Evolutionary conservation across 2,797 vertebrate genomes (phyloP), one percentile per base, ranked within the genome.

Genomic region (Pseudochirops cupreus): DNA sequence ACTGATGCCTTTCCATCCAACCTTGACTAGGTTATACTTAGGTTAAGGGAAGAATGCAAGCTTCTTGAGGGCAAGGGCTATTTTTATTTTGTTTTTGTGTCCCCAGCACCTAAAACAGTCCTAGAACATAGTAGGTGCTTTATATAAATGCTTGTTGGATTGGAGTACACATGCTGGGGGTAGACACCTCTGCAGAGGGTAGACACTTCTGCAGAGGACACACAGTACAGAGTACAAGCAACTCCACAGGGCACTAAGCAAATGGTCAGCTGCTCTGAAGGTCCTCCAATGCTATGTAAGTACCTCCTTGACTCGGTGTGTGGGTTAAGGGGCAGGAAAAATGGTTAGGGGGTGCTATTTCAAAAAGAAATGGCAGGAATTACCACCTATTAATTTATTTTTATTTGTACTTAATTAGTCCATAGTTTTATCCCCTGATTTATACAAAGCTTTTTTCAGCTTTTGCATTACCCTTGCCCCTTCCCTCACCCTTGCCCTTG

Each of bases 401-500:
- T 98, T 98, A 98, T 98, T 98, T 98, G 98, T 97, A 98, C 97
- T 97, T 97, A 97, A 95, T 96, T 95, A 96, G 96, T 97, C 98
- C 98, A 97, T 97, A 98, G 96, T 97, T 98, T 97, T 96, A 87
- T 96, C 94, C 96, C 95, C 97, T 96, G 96, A 95, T 95, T 97
- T 98, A 95, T 93, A 98, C 97, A 97, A 94, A 94, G 96, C 2
- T 12, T 97, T 57, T 97, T 98, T 97, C 95, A 97, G 74, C 94
- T 97, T 96, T 96, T 93, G 10, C 0, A 39, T 95, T 96, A 92
- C 95, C 94, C 94, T 97, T 46, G 97, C 92, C 90, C 62, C 90
- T 56, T 39, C 94, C 91, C 39, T 97, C 97, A 96, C 52, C 52
- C 4, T 39, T 52, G 92, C 90, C n/a, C 94, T 95, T 94, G 97